phyloP scores from a whole-genome alignment of 2,113 vertebrate genomes.

The Sapajus apella region DNA sequence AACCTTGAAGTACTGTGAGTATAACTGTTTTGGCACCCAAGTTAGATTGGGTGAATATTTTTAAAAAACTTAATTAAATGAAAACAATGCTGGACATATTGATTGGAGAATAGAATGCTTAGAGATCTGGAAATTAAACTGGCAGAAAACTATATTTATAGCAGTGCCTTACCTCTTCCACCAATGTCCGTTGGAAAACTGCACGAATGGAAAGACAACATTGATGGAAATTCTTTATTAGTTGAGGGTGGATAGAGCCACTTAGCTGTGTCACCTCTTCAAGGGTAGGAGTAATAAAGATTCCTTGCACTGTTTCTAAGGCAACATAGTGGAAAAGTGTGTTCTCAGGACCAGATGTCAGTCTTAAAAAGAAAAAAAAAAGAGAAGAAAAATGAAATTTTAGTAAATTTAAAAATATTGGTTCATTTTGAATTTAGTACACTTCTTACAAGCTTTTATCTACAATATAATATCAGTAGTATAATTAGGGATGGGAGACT shows the following conservation, averaged over 20 bases:
- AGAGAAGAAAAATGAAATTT: not conserved
- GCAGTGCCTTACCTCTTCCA: slow-evolving; percentile 84
- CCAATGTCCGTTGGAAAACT: slow-evolving; percentile 91
- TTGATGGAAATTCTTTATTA: slow-evolving; percentile 96
- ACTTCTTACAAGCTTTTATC: not conserved
- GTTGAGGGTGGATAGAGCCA: slow-evolving; percentile 92
- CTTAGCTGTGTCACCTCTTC: slow-evolving; percentile 91
- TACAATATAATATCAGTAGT: not conserved
- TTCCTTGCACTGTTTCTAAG: slow-evolving; percentile 94
- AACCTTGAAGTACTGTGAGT: not conserved
- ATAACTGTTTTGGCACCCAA: not conserved
- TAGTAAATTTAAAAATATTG: slow-evolving; percentile 25
- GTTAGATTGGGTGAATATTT: not conserved
- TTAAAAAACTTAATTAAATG: not conserved
- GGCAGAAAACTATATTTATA: not conserved
- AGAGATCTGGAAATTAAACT: not conserved
- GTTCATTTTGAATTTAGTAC: slow-evolving; percentile 23
- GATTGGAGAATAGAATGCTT: not conserved
- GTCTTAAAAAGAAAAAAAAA: slow-evolving; percentile 80
- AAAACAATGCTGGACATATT: not conserved
- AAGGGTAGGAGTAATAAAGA: slow-evolving; percentile 96
- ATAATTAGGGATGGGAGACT: not conserved
- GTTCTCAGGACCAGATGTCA: slow-evolving; percentile 94
- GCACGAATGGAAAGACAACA: slow-evolving; percentile 96
- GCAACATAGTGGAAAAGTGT: slow-evolving; percentile 96